Base-by-base conservation (phyloP, 2,113 vertebrate genomes). In the Hiodon tergisus region DNA sequence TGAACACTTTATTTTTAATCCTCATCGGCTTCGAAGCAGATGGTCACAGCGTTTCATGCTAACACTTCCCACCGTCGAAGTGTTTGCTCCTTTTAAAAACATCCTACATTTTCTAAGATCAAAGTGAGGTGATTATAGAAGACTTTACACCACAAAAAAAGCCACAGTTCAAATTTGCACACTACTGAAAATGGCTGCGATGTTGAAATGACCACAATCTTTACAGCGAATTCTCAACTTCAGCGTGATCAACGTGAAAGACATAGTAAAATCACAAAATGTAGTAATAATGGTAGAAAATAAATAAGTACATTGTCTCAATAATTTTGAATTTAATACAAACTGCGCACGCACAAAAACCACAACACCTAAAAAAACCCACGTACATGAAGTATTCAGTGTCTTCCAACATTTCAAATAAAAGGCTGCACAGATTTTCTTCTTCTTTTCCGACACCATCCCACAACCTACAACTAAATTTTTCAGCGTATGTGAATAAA, bases 1-100 rank as follows among this genome's bases (percentile, higher is more conserved):
- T 73, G 69, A 77, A 74, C 78, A 82, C 5, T 73, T 85, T 83
- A 82, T 86, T 84, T 76, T 81, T 76, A 1, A 57, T 31, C 31
- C 31, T 31, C 31, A 31, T 31, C 84, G 79, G 83, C 69, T 79
- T 83, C 77, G 84, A 78, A 80, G 83, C 78, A 83, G 83, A 84
- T 78, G 81, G 62, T 77, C 71, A 75, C 60, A 76, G 77, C 72
- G 74, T 78, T 31, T 75, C 54, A 75, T 72, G 67, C 75, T 78
- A 70, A 77, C 77, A 79, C 73, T 68, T 77, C 71, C 74, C 72
- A 31, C 31, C 31, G 61, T 48, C 48, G 52, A 47, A 58, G 9
- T 67, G 65, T 59, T 71, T 58, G 71, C 51, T 50, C 75, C 31
- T 31, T 31, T 31, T 31, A 31, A 31, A 31, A 31, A 31, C 31